Evolutionary conservation across 2,888 invertebrate genomes (phyloP).

Genomic region (Xestia xanthographa): DNA sequence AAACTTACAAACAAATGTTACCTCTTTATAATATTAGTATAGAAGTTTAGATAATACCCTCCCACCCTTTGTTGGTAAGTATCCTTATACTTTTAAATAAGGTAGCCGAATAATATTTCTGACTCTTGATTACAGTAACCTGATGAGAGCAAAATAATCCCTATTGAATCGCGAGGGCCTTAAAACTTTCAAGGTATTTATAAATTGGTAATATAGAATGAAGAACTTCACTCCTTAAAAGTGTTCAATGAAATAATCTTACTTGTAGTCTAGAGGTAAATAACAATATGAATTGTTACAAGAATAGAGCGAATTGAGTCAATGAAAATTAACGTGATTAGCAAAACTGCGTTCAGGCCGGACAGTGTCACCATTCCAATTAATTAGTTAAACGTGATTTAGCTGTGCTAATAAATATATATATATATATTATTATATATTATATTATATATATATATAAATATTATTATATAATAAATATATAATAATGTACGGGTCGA

Average conservation of each 20-base stretch:
- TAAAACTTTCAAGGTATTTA: slow-evolving; percentile 11
- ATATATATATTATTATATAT: too few relatives aligned
- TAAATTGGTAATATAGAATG: slow-evolving; percentile 28
- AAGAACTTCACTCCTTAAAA: slow-evolving; percentile 4
- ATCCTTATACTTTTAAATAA: neutral
- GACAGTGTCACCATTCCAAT: too few relatives aligned
- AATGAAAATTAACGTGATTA: neutral
- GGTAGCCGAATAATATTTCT: neutral
- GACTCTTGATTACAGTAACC: slow-evolving; percentile 15
- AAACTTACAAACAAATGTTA: too few relatives aligned
- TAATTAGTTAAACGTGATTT: neutral
- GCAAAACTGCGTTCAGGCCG: too few relatives aligned
- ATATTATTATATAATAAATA: too few relatives aligned
- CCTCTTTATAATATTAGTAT: too few relatives aligned
- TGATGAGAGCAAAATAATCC: neutral
- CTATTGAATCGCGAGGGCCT: neutral
- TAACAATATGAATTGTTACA: neutral
- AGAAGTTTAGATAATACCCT: too few relatives aligned
- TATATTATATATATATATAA: too few relatives aligned
- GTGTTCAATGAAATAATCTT: slow-evolving; percentile 18
- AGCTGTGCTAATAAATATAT: too few relatives aligned
- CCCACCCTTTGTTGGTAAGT: neutral
- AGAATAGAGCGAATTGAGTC: neutral
- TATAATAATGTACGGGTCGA: too few relatives aligned
- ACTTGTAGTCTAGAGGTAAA: neutral